Conservation (phyloP, 2,797 vertebrate species). For the Tamandua tetradactyla region DNA sequence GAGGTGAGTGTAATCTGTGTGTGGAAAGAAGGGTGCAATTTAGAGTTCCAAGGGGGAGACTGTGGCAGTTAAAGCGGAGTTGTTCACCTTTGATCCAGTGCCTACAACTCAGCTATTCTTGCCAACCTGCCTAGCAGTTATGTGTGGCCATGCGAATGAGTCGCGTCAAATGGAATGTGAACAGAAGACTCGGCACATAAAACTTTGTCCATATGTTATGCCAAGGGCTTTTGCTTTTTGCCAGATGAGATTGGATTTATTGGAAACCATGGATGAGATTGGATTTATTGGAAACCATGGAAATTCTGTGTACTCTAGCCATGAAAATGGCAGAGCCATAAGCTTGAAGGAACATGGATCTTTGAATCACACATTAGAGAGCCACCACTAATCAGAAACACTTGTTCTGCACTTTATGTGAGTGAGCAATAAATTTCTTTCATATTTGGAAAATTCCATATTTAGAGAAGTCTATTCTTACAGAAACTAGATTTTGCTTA, state of each 20-base stretch:
- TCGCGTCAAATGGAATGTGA: neutral
- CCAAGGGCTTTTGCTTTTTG: neutral
- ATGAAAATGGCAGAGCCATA: neutral
- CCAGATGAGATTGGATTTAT: neutral
- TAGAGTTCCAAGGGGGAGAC: neutral
- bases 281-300: neutral
- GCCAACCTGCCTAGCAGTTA: neutral
- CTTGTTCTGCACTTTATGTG: neutral
- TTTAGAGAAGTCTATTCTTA: neutral
- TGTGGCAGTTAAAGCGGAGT: neutral
- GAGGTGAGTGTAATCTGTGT: neutral
- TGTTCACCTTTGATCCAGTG: neutral
- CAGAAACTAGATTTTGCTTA: neutral
- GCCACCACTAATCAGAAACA: neutral
- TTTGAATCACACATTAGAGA: neutral
- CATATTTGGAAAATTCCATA: neutral
- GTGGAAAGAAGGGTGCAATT: neutral
- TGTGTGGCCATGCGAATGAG: neutral
- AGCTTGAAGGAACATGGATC: neutral
- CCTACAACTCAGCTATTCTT: neutral
- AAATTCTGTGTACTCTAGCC: too few relatives aligned
- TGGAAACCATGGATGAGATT: neutral
- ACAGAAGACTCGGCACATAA: neutral
- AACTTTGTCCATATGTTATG: neutral
- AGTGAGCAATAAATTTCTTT: neutral